Conservation (phyloP, 30 jellyfish, hydroid and myxozoan genomes). For the Catostylus mosaicus region DNA sequence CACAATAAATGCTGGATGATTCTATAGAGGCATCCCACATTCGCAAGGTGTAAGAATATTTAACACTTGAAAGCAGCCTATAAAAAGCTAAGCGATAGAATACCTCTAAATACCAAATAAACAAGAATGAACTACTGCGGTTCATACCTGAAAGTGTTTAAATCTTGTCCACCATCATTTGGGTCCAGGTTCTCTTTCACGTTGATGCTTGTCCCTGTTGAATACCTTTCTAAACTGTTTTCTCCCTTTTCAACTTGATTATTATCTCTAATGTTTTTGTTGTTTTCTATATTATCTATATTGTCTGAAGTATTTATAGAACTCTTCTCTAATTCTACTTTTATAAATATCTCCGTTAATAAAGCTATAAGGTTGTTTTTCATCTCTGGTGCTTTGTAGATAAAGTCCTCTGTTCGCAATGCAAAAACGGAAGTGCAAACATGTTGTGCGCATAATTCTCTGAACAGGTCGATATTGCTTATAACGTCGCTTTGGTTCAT, state of each 20-base stretch:
- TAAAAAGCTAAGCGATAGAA: no score
- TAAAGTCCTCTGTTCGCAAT: conserved; percentile 74
- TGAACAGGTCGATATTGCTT: conserved; percentile 71
- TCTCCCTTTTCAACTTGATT: background rate
- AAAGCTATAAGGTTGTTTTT: conserved; percentile 70
- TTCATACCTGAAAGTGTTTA: background rate
- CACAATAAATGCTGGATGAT: no score
- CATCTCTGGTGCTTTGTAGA: conserved; percentile 57
- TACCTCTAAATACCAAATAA: no score
- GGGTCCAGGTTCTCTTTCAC: background rate
- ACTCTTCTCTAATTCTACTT: conserved; percentile 48
- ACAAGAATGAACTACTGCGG: no score
- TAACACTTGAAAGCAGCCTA: no score
- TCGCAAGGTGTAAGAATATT: no score
- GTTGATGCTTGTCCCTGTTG: background rate
- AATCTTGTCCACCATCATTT: background rate
- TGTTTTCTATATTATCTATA: background rate
- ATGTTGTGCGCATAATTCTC: conserved; percentile 87
- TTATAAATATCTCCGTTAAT: conserved; percentile 67
- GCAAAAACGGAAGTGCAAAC: conserved; percentile 89
- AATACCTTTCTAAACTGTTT: background rate
- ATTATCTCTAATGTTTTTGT: background rate
- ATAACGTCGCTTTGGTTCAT: conserved; percentile 37
- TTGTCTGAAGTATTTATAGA: background rate
- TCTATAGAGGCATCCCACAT: no score